Evolutionary conservation across 2,888 invertebrate species (phyloP).

Genomic region (Aradus depressus): DNA sequence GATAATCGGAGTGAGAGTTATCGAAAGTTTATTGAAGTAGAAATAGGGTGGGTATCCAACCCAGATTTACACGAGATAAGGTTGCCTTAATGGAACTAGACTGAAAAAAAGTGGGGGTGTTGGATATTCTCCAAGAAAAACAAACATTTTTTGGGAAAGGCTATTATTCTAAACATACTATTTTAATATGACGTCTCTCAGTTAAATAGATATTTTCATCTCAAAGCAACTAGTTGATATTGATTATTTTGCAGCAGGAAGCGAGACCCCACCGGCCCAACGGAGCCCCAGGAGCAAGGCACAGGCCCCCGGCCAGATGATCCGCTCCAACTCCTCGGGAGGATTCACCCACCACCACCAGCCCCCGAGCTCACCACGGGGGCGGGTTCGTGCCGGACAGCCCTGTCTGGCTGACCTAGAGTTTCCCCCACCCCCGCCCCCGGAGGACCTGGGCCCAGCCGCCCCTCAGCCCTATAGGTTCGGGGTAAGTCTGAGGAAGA

Average conservation of each 20-base stretch:
- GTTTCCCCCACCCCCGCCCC: constrained; percentile 80
- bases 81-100: no score
- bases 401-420: constrained; percentile 71
- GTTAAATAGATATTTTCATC: no score
- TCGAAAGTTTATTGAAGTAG: no score
- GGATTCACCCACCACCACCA: constrained; percentile 43
- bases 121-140: no score
- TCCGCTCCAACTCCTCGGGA: constrained; percentile 76
- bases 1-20: no score
- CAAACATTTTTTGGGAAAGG: no score
- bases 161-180: no score
- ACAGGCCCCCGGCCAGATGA: constrained; percentile 62
- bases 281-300: constrained; percentile 23
- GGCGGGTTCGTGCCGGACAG: constrained; percentile 44
- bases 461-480: constrained; percentile 50
- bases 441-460: constrained; percentile 42
- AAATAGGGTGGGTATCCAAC: no score
- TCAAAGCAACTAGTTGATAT: no score
- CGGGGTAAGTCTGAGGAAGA: constrained; percentile 55
- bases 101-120: no score
- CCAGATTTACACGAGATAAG: no score
- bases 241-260: constrained; percentile 13
- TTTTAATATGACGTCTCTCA: no score
- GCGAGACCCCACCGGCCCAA: constrained; percentile 30
- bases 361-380: constrained; percentile 43